Percentiles rank a stretch among this genome's conserved stretches.
These are phyloP conservation scores for Beaufortia kweichowensis DNA, from an alignment of 2,113 vertebrate genomes.

Conservation along the genomic window DNA sequence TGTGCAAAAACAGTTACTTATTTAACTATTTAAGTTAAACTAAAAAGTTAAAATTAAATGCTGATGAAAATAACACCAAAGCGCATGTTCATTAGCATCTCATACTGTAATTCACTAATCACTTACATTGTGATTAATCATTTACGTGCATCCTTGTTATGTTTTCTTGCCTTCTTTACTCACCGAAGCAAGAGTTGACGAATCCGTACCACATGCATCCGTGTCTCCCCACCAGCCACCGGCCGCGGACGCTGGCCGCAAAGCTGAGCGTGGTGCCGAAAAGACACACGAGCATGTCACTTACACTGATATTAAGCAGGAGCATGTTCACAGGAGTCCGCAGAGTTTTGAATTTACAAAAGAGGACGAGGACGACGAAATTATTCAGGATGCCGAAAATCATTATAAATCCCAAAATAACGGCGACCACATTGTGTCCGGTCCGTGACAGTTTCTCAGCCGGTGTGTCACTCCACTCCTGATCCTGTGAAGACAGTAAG, in stretches of 20 bases:
- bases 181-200: conserved; percentile 90
- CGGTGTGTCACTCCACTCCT: conserved; percentile 51
- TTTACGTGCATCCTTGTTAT: not conserved
- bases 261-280: conserved; percentile 88
- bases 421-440: conserved; percentile 68
- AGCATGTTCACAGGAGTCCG: conserved; percentile 88
- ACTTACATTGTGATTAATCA: too few species aligned
- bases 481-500: conserved; percentile 20
- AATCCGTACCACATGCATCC: conserved; percentile 89
- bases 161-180: not conserved
- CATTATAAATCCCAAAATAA: conserved; percentile 76
- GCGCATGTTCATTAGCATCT: too few species aligned
- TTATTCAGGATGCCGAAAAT: conserved; percentile 79
- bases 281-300: conserved; percentile 87
- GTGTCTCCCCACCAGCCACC: conserved; percentile 81
- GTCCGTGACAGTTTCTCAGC: conserved; percentile 64
- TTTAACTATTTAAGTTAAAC: too few species aligned
- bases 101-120: too few species aligned
- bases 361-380: conserved; percentile 82
- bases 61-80: too few species aligned
- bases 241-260: conserved; percentile 79
- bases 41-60: too few species aligned
- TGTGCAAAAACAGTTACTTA: too few species aligned
- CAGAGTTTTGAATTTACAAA: conserved; percentile 86
- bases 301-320: conserved; percentile 87